phyloP scores from a whole-genome alignment of 2,888 invertebrate genomes.

The Didymodactylos carnosus region DNA sequence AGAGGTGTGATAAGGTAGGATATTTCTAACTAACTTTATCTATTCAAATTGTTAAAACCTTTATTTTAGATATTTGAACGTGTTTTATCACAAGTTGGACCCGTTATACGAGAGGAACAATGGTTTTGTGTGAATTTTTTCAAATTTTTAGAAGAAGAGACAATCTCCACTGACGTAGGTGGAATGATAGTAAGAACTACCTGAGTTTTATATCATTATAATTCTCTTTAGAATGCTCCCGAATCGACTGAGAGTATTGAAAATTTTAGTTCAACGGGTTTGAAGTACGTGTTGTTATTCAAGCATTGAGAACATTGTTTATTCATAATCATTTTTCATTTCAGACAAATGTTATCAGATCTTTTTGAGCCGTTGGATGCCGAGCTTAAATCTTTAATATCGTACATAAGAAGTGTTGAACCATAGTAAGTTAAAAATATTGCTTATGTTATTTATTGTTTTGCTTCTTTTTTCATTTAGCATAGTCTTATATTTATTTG shows the following conservation, averaged over 20 bases:
- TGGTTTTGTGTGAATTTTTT: constrained; percentile 81
- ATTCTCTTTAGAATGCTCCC: not conserved
- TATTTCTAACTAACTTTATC: too few species aligned
- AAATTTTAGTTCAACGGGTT: not conserved
- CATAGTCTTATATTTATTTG: not conserved
- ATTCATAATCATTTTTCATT: not conserved
- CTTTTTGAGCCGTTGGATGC: not conserved
- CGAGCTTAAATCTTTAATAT: not conserved
- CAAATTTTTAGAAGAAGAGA: constrained; percentile 43
- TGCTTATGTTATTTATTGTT: too few species aligned
- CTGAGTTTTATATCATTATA: not conserved
- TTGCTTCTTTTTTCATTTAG: not conserved
- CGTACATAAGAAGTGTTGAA: not conserved
- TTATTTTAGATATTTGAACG: constrained; percentile 50
- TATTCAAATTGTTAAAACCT: not conserved
- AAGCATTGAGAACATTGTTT: too few species aligned
- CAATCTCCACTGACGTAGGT: not conserved
- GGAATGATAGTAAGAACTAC: too few species aligned
- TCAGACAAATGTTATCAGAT: not conserved
- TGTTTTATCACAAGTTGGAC: constrained; percentile 67
- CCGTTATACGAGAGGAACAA: constrained; percentile 76
- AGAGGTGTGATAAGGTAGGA: not conserved
- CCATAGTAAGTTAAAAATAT: not conserved
- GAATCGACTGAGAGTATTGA: not conserved
- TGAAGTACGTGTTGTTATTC: not conserved